Evolutionary conservation across 2,113 vertebrate genomes (phyloP).

Genomic region (Oryzias woworae): DNA sequence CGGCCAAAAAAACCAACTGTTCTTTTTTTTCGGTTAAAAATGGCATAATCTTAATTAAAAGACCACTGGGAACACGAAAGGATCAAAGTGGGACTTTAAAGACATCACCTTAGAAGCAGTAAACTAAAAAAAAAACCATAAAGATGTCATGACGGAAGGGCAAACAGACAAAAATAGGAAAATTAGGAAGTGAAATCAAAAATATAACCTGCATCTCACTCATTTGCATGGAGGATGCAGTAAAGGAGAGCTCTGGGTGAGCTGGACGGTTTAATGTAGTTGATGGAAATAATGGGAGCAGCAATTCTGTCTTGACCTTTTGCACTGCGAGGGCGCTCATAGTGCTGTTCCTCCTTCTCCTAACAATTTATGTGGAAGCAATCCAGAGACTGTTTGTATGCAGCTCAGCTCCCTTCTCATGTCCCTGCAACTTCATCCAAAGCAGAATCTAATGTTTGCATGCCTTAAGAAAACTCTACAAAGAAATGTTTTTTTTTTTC

Average conservation of each 20-base stretch:
- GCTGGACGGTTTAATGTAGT: neutral
- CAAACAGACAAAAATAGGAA: too few relatives aligned
- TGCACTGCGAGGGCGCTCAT: conserved; percentile 3
- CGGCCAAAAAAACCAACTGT: too few relatives aligned
- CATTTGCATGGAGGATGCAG: neutral
- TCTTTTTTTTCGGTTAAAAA: too few relatives aligned
- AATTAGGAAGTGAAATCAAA: too few relatives aligned
- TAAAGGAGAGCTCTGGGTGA: neutral
- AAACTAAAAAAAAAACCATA: too few relatives aligned
- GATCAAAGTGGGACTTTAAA: too few relatives aligned
- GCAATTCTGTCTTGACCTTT: conserved; percentile 13
- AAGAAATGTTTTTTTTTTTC: neutral
- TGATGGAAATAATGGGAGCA: conserved; percentile 19
- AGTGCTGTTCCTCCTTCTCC: conserved; percentile 6
- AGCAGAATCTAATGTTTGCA: conserved; percentile 2
- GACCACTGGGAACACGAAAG: too few relatives aligned
- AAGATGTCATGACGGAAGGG: too few relatives aligned
- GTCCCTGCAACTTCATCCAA: conserved; percentile 1
- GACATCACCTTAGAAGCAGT: too few relatives aligned
- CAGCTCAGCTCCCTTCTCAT: conserved; percentile 4
- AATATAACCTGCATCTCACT: too few relatives aligned
- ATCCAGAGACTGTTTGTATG: conserved; percentile 11
- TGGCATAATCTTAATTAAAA: too few relatives aligned
- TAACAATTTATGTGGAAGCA: conserved; percentile 3
- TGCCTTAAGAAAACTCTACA: neutral